Conservation (phyloP, 2,888 invertebrate genomes). For the Lithophane semibrunnea region DNA sequence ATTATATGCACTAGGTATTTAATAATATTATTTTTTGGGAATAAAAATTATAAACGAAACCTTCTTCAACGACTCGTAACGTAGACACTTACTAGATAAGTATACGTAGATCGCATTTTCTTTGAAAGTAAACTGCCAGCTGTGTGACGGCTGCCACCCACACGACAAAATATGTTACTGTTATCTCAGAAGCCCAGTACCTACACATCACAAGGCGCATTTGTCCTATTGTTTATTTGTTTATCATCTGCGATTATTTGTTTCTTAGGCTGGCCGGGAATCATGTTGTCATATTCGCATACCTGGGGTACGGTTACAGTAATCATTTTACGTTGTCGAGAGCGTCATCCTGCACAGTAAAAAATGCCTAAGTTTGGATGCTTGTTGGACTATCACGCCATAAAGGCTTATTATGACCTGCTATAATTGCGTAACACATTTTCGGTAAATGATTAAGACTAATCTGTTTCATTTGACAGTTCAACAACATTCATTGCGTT, state of each 20-base stretch:
- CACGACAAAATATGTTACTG: slow-evolving; percentile 66
- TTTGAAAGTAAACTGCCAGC: background rate
- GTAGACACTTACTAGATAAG: slow-evolving; percentile 71
- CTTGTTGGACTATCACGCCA: background rate
- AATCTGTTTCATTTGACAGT: too few relatives aligned
- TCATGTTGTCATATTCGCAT: slow-evolving; percentile 46
- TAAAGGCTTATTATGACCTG: too few relatives aligned
- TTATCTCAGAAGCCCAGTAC: slow-evolving; percentile 6
- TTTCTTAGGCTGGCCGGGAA: slow-evolving; percentile 25
- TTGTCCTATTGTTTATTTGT: slow-evolving; percentile 61
- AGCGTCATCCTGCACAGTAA: background rate
- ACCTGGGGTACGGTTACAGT: slow-evolving; percentile 1
- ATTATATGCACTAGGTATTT: background rate
- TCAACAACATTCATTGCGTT: too few relatives aligned
- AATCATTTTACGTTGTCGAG: background rate
- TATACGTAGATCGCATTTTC: slow-evolving; percentile 57
- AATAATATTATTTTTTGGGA: background rate
- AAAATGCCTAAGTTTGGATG: background rate
- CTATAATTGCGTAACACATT: too few relatives aligned
- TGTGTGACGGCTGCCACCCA: slow-evolving; percentile 58
- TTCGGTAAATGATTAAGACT: too few relatives aligned
- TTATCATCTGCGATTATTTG: slow-evolving; percentile 50
- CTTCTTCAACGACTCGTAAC: slow-evolving; percentile 59
- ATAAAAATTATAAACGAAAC: background rate
- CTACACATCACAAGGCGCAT: slow-evolving; percentile 23